Base-by-base conservation (phyloP, 2,888 invertebrate species). In the Auanema freiburgensis region DNA sequence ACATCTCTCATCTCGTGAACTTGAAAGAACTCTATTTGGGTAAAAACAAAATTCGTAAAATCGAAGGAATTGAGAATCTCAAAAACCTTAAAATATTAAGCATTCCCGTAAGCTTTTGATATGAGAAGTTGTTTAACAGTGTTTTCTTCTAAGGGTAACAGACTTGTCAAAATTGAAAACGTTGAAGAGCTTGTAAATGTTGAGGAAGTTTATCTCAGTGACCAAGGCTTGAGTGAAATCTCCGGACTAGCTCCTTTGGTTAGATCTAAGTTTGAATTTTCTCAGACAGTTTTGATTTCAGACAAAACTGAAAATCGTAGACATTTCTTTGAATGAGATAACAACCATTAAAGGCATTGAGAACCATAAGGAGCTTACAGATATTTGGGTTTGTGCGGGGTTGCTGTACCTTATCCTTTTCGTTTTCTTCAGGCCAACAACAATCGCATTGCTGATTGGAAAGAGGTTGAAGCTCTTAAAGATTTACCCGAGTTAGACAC, bases 21-120 rank as follows among this genome's bases (percentile, higher is more conserved):
- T 86, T 98, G 18, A 90, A 89, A n/a, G 90, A 91, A 76, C 86
- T 98, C 1, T 98, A 90, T 85, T 85, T 98, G 59, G 97, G 97
- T 3, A 97, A 96, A 85, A 98, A 98, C 85, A 97, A 96, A 87
- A 92, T 98, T 69, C 86, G 88, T 0, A 90, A 90, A 85, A 90
- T 98, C 72, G 91, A 92, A 84, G 92, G 94, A 85, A 85, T 98
- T 11, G 90, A 91, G 3, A 88, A 88, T 0, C 85, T 97, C 66
- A 88, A 87, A 2, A 89, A 68, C 41, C 53, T 90, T 89, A 18
- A 90, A 90, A 77, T 86, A 94, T 12, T 98, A 90, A 85, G 86
- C 95, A 59, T 97, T 93, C 14, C 97, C 93, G 86, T 98, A 96
- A 85, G 96, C 33, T 33, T 8, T 8, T 33, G 33, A 33, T 33